Conservation (phyloP, 2,797 vertebrate genomes). For the Rhadinocentrus ornatus region DNA sequence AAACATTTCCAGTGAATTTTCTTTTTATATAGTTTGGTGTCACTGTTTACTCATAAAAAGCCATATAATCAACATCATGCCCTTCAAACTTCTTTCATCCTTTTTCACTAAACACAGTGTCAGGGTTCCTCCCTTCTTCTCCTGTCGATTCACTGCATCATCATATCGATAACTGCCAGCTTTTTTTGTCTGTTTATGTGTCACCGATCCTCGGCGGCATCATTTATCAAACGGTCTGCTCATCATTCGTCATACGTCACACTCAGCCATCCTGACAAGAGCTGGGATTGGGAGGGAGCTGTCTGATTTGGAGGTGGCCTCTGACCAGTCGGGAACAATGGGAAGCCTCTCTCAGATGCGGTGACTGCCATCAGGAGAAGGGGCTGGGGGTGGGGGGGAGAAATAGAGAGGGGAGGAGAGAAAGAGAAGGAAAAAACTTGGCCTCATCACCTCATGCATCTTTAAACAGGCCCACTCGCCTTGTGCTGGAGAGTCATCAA, state of each 20-base stretch:
- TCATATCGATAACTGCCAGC: conserved; percentile 42
- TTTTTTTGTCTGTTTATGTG: conserved; percentile 45
- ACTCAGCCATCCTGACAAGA: conserved; percentile 50
- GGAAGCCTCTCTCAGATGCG: conserved; percentile 47
- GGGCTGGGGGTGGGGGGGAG: conserved; percentile 11
- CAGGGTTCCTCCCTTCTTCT: conserved; percentile 5
- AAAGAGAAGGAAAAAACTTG: conserved; percentile 51
- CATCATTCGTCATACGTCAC: conserved; percentile 50
- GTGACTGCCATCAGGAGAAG: conserved; percentile 39
- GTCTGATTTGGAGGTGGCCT: conserved; percentile 48
- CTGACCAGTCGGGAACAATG: conserved; percentile 40
- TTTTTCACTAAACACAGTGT: background rate
- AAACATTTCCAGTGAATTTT: background rate
- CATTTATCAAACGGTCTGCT: conserved; percentile 62
- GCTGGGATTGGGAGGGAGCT: conserved; percentile 12
- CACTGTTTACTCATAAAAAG: background rate
- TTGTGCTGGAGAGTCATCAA: conserved; percentile 81
- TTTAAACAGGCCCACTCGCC: conserved; percentile 81
- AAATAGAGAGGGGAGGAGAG: conserved; percentile 14
- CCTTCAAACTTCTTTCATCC: conserved; percentile 21
- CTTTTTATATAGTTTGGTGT: background rate
- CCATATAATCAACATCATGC: background rate
- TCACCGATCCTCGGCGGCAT: conserved; percentile 19
- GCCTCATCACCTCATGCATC: conserved; percentile 85
- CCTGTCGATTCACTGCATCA: conserved; percentile 32